A percentile compares a stretch with the other conserved stretches of the same genome.
Evolutionary conservation across 92 coral and sea anemone genomes (phyloP).

Genomic region (Scolanthus callimorphus): DNA sequence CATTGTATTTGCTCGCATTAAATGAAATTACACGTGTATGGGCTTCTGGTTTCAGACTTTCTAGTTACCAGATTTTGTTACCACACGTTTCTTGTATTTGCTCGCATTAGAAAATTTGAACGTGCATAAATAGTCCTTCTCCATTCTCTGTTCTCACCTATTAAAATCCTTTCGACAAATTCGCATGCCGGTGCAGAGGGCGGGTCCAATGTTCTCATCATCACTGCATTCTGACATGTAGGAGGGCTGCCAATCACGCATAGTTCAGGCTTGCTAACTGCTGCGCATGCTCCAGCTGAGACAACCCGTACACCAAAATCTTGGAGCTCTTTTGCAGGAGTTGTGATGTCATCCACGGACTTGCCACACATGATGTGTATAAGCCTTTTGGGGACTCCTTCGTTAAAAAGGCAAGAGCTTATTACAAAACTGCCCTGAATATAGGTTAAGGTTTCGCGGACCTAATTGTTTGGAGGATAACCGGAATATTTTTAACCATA

Average conservation of each 20-base stretch:
- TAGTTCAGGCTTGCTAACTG: constrained; percentile 54
- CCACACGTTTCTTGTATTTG: too few relatives aligned
- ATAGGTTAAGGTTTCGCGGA: too few relatives aligned
- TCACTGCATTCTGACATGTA: constrained; percentile 62
- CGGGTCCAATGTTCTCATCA: constrained; percentile 57
- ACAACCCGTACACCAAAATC: constrained; percentile 47
- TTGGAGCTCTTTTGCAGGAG: constrained; percentile 40
- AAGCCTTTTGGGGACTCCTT: constrained; percentile 36
- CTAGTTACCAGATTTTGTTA: too few relatives aligned
- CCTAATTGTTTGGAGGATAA: too few relatives aligned
- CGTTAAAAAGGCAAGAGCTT: too few relatives aligned
- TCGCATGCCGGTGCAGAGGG: constrained; percentile 61
- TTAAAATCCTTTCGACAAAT: constrained; percentile 49
- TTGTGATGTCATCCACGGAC: constrained; percentile 63
- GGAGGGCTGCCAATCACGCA: constrained; percentile 80
- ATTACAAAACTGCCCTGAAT: too few relatives aligned
- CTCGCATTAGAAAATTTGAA: too few relatives aligned
- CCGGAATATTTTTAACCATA: too few relatives aligned
- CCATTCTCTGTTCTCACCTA: constrained; percentile 37
- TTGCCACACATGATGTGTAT: constrained; percentile 67
- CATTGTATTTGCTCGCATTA: too few relatives aligned
- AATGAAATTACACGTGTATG: too few relatives aligned
- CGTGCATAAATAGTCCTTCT: too few relatives aligned
- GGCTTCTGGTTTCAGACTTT: too few relatives aligned
- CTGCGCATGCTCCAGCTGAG: constrained; percentile 62